Evolutionary conservation across 2,113 vertebrate species (phyloP), one percentile per base, ranked within the genome.

Genomic region (Piaya cayana): DNA sequence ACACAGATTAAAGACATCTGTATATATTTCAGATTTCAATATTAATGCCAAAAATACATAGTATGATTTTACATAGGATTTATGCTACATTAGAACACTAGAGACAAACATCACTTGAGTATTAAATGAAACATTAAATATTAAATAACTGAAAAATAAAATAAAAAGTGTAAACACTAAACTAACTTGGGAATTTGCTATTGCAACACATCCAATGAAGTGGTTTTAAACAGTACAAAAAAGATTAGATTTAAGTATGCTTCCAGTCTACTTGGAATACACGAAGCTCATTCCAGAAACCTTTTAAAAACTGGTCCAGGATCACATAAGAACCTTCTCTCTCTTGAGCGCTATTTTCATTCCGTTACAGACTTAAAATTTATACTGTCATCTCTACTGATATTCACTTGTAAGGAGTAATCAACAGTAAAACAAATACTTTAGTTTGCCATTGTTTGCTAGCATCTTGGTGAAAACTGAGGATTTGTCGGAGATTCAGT

Each of bases 91-190:
- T 98, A 99, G 98, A 98, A 99, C 98, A 98, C 98, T 98, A 98
- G 98, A 98, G 99, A 99, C 98, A 98, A 98, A 99, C 97, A 97
- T 98, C 98, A 99, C 98, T 98, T 98, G 98, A 98, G 98, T 98
- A 99, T 98, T 98, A 99, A 99, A 98, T 98, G 98, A 99, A 99
- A 99, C 98, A 99, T 99, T 99, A 99, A 99, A 99, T 99, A 99
- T 99, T 99, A 99, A 99, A 99, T 99, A 99, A 99, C 97, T 98
- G 97, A 98, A 98, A 99, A 99, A 99, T 98, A 98, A 98, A 98
- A 98, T 97, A 98, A 98, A 98, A 98, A 96, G 98, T 99, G 99
- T 99, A 99, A 99, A 99, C 99, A 99, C 99, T 99, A 99, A 98
- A 98, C 99, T 99, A 99, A 98, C 95, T 96, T 95, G 97, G 98